Base-by-base conservation (phyloP, 2,113 vertebrate genomes). In the Anguilla rostrata region DNA sequence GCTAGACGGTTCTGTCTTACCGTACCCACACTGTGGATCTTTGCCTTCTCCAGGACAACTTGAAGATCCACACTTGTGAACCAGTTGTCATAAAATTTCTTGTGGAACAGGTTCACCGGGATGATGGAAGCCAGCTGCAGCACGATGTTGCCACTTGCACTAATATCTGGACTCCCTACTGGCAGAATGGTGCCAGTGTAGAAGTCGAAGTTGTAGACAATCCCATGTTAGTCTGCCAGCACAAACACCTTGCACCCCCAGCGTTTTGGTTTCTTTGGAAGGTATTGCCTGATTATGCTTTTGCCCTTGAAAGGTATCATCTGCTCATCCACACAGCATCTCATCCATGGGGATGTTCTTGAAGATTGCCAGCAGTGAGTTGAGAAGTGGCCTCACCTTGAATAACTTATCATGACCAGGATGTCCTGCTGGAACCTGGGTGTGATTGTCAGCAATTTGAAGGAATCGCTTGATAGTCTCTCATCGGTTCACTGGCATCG, bases 11-110 rank as follows among this genome's bases (percentile, higher is more conserved):
- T 83, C 9, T 39, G 18, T 80, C 66, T 29, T 29, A 85, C 80
- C 39, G 84, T 88, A 39, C 87, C 84, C 41, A 85, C 60, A 85
- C 83, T 66, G 84, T 88, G 84, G 80, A 85, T 88, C n/a, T 88
- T 83, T 12, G 9, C 63, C 29, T 75, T 85, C 43, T 82, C 43
- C 26, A 82, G 83, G 22, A 14, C 22, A 6, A 82, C 39, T 39
- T 66, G 60, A 5, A 66, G 60, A 9, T 84, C 78, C 1, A 85
- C 39, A 66, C 78, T 6, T 39, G 41, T 81, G 39, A 84, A 87
- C 87, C 83, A 87, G 49, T 82, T 87, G 78, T 87, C 87, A 84
- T 66, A 87, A 53, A 63, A 84, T 18, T 85, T 8, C 83, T 87
- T 84, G 87, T 81, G 40, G 39, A 83, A 80, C 16, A n/a, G 9